phyloP scores from a whole-genome alignment of 2,888 invertebrate species.

The Ornithoptera alexandrae region DNA sequence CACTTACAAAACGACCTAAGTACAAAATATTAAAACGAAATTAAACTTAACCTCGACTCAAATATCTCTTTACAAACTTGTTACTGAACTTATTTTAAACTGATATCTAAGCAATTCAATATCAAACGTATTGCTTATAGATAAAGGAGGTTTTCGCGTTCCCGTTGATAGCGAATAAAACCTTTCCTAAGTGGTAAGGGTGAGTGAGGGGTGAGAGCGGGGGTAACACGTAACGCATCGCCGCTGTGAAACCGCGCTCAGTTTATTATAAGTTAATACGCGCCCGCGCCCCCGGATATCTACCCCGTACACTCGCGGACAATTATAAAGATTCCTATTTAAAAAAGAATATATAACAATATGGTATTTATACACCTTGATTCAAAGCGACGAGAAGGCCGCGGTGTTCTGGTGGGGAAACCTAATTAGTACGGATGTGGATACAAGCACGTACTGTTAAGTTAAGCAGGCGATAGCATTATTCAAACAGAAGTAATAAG shows the following conservation, averaged over 20 bases:
- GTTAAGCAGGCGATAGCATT: no score
- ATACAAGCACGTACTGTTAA: no score
- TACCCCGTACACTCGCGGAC: constrained; percentile 44
- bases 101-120: not conserved
- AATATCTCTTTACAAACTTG: not conserved
- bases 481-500: no score
- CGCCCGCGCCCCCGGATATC: constrained; percentile 49
- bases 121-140: not conserved
- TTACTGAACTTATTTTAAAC: not conserved
- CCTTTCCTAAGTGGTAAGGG: constrained; percentile 12
- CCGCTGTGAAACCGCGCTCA: constrained; percentile 61
- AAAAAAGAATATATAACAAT: no score
- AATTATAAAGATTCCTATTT: constrained; percentile 17
- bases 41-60: constrained; percentile 21
- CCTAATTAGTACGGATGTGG: no score
- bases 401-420: no score
- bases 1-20: constrained; percentile 31
- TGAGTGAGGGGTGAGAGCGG: not conserved
- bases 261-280: constrained; percentile 78
- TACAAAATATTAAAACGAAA: constrained; percentile 17
- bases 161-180: no score
- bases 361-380: no score
- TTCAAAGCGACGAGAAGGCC: no score
- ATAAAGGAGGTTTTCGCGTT: not conserved
- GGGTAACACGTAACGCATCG: constrained; percentile 48